phyloP scores from a whole-genome alignment of 2,797 vertebrate genomes.

The Lophius americanus region DNA sequence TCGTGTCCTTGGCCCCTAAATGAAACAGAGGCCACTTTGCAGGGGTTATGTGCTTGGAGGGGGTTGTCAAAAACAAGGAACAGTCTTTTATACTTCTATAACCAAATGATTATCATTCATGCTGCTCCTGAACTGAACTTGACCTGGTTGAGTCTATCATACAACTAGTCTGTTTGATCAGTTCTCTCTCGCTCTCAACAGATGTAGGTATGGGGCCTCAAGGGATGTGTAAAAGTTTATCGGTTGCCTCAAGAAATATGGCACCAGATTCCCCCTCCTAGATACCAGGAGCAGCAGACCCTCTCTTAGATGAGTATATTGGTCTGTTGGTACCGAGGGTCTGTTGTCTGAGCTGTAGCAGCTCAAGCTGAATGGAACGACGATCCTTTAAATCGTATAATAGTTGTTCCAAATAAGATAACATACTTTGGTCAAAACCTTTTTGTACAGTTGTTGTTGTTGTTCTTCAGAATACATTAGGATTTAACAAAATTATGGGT shows the following conservation, averaged over 20 bases:
- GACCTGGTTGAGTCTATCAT: constrained; percentile 49
- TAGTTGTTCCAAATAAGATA: constrained; percentile 43
- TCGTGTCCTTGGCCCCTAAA: constrained; percentile 14
- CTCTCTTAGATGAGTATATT: constrained; percentile 66
- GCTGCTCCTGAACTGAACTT: constrained; percentile 53
- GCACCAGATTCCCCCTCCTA: constrained; percentile 60
- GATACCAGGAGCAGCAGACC: constrained; percentile 57
- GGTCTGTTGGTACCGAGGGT: constrained; percentile 47
- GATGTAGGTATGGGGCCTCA: constrained; percentile 71
- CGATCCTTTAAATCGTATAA: constrained; percentile 43
- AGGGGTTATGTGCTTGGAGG: constrained; percentile 47
- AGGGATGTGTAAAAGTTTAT: constrained; percentile 69
- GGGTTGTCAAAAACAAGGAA: constrained; percentile 34
- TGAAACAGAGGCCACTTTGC: constrained; percentile 56
- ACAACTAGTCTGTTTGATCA: constrained; percentile 49
- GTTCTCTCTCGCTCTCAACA: constrained; percentile 51
- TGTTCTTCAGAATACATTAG: constrained; percentile 30
- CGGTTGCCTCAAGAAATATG: constrained; percentile 75
- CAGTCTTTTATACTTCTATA: constrained; percentile 25
- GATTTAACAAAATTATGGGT: too few relatives aligned
- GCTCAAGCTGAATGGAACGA: constrained; percentile 35
- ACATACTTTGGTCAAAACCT: constrained; percentile 28
- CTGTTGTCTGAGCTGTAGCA: constrained; percentile 19
- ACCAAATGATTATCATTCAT: constrained; percentile 42
- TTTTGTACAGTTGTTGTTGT: constrained; percentile 43